These are phyloP conservation scores for Phasia obesa DNA, from an alignment of 2,888 invertebrate genomes.

Conservation along the genomic window DNA sequence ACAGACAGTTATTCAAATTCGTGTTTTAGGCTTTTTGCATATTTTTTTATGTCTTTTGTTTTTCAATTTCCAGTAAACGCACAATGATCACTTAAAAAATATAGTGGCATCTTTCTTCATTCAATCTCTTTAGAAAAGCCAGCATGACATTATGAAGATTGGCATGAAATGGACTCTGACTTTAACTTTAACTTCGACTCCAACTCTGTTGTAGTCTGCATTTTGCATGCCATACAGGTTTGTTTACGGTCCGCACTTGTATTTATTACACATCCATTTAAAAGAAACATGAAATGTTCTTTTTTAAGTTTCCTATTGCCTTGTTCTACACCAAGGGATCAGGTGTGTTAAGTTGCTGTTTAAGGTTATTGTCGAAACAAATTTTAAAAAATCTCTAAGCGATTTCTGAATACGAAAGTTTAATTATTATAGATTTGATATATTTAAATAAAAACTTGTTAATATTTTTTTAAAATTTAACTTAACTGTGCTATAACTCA, in stretches of 20 bases:
- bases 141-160: slow-evolving; percentile 66
- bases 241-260: neutral
- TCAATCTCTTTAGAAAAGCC: slow-evolving; percentile 44
- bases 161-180: slow-evolving; percentile 65
- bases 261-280: neutral
- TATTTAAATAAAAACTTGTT: too few species aligned
- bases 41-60: slow-evolving; percentile 5
- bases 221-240: slow-evolving; percentile 23
- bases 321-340: neutral
- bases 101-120: slow-evolving; percentile 28
- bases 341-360: neutral
- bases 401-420: too few species aligned
- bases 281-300: neutral
- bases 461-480: too few species aligned
- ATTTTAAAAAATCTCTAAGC: too few species aligned
- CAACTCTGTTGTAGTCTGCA: slow-evolving; percentile 17
- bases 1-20: slow-evolving; percentile 66
- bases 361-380: neutral
- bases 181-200: slow-evolving; percentile 24
- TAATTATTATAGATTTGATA: too few species aligned
- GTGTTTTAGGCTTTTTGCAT: slow-evolving; percentile 31
- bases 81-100: slow-evolving; percentile 13
- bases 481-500: too few species aligned
- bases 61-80: slow-evolving; percentile 35
- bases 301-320: neutral